These are phyloP conservation scores for Macrosiphum euphorbiae DNA, from an alignment of 2,888 invertebrate genomes.

Conservation along the genomic window DNA sequence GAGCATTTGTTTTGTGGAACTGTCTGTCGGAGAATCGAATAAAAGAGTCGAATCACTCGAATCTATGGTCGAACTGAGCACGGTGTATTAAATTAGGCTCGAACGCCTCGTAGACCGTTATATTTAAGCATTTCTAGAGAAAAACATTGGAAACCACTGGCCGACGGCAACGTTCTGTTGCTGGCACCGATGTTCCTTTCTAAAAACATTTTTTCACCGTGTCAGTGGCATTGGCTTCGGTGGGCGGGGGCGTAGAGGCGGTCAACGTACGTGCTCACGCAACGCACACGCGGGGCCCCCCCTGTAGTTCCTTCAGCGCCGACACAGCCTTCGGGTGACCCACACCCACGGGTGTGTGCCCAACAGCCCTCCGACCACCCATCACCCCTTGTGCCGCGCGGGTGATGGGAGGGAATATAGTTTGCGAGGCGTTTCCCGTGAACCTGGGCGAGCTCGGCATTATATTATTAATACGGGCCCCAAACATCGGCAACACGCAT, in stretches of 20 bases:
- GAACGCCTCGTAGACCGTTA: too few relatives aligned
- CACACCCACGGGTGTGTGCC: slow-evolving; percentile 64
- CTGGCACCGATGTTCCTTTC: slow-evolving; percentile 44
- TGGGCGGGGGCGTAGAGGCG: slow-evolving; percentile 64
- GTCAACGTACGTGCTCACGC: slow-evolving; percentile 50
- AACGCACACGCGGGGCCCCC: not conserved
- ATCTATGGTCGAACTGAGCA: too few relatives aligned
- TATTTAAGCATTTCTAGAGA: not conserved
- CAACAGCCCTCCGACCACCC: slow-evolving; percentile 47
- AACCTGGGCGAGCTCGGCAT: not conserved
- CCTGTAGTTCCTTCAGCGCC: slow-evolving; percentile 19
- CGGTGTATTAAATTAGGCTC: too few relatives aligned
- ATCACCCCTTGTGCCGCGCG: slow-evolving; percentile 9
- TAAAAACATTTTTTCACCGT: slow-evolving; percentile 31
- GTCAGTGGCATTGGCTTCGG: slow-evolving; percentile 26
- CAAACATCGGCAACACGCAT: not conserved
- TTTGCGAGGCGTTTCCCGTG: slow-evolving; percentile 62
- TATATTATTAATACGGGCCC: slow-evolving; percentile 23
- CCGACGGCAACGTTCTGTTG: not conserved
- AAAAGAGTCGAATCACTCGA: too few relatives aligned
- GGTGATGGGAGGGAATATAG: slow-evolving; percentile 62
- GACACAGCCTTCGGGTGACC: slow-evolving; percentile 59
- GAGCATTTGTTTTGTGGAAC: not conserved
- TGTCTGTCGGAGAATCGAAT: not conserved
- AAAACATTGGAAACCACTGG: slow-evolving; percentile 36